A percentile compares a stretch with the other conserved stretches of the same genome.
Conservation (phyloP, 2,888 invertebrate species). For the Hirtodrosophila alboralis region DNA sequence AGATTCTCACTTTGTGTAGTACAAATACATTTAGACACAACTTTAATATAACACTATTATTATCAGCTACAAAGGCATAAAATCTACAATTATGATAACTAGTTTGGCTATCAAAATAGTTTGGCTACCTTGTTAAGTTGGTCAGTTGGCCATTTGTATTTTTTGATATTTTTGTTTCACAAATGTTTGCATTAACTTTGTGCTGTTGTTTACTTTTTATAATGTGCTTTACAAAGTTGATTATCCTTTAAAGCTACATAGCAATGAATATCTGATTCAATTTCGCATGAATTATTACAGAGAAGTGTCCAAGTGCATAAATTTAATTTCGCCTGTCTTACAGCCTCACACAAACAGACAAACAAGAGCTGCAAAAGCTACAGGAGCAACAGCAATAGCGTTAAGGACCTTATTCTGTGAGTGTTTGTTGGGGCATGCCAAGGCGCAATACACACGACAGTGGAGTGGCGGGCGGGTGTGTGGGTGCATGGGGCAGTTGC, state of each 20-base stretch:
- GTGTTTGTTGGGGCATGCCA: conserved; percentile 66
- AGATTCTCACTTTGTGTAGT: no score
- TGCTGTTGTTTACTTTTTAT: conserved; percentile 27
- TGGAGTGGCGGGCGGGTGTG: not conserved
- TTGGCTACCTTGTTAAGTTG: conserved; percentile 2
- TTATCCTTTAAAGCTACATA: conserved; percentile 76
- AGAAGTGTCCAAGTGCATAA: conserved; percentile 79
- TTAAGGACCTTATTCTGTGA: conserved; percentile 61
- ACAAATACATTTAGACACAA: no score
- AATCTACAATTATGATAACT: no score
- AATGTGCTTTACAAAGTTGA: conserved; percentile 67
- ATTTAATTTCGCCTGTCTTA: conserved; percentile 69
- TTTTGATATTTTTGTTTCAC: conserved; percentile 49
- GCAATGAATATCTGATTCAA: conserved; percentile 79
- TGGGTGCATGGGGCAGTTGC: conserved; percentile 17
- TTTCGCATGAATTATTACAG: conserved; percentile 78
- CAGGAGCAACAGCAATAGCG: conserved; percentile 27
- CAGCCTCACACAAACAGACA: conserved; percentile 45
- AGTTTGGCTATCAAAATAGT: no score
- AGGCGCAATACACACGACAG: conserved; percentile 48
- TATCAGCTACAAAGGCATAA: no score
- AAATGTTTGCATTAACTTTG: conserved; percentile 5
- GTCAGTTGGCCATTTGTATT: conserved; percentile 28
- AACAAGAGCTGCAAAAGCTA: conserved; percentile 19
- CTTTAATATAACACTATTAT: no score